Base-by-base conservation (phyloP, 2,888 invertebrate species). In the Idaea straminata region DNA sequence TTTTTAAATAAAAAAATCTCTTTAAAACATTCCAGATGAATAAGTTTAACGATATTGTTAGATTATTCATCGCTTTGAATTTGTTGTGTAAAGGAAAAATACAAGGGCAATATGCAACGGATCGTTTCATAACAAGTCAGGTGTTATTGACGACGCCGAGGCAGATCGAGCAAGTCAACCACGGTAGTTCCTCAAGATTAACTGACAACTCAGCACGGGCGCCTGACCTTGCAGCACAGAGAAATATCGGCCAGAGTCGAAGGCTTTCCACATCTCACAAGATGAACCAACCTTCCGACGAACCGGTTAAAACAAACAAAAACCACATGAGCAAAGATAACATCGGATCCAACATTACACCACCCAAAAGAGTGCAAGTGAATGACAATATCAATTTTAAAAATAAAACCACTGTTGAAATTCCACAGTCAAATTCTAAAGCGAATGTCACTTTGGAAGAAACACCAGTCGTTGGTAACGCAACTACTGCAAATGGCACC, bases 71-170 rank as follows among this genome's bases (percentile, higher is more conserved):
- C 62, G 69, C 77, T 10, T 66, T 83, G 64, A 79, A 74, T 70
- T 69, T 81, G 66, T 66, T 81, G 66, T 73, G 70, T 69, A 73
- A 82, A 74, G 78, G 80, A 74, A 81, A 82, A 79, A 80, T 78
- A 71, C 72, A 72, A 67, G 76, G 78, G 35, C 82, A 80, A 74
- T 77, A 78, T 63, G 57, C 73, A 63, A 72, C 74, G 69, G 77
- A 72, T 70, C 75, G 76, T 15, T 64, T 71, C 67, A 73, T 74
- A 66, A 72, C 74, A 66, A 58, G 74, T 62, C 73, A 72, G 35
- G 65, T 74, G 61, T 64, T 69, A 34, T 36, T 65, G 7, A 47
- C 47, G 5, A 47, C 10, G 13, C 13, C 47, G 47, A 10, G 47
- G 47, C 10, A 47, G 47, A 47, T 47, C 47, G 47, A 47, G 13